Base-by-base conservation (phyloP, 2,888 invertebrate species). In the Eledona agricola region DNA sequence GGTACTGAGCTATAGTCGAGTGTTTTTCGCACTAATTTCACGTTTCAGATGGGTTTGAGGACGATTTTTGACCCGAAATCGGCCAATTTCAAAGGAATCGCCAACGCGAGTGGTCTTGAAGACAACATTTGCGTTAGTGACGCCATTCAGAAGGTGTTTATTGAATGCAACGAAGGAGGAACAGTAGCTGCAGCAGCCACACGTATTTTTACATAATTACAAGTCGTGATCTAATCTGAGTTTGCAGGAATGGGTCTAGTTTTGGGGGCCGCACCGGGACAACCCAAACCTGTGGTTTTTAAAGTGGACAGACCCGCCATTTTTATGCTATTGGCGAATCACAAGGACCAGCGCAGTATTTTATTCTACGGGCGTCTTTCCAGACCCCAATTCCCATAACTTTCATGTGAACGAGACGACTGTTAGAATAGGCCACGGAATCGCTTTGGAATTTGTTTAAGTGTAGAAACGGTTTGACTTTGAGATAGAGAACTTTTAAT, bases 141-240 rank as follows among this genome's bases (percentile, higher is more conserved):
- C 66, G 86, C 87, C 1, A 72, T 90, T 1, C 93, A 93, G 69
- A 92, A 92, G 71, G 87, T 90, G 0, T 89, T 87, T 65, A 86
- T 93, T 62, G 88, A 89, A 66, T 88, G 93, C 0, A 88, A 90
- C 71, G 93, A 93, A 70, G 87, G 90, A 66, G 93, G 93, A 0
- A 88, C 89, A 1, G 91, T 90, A 66, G 88, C 89, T 0, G 86
- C 90, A 13, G 89, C 90, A 1, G 90, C 88, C 4, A 89, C 90
- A 37, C 88, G 90, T 89, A 77, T 79, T 81, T 75, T 4, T 7
- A n/a, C 9, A 5, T n/a, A 25, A 25, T 25, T 25, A 6, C 25
- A n/a, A 9, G 3, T 12, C 6, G 3, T 26, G n/a, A 19, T 5
- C 20, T 26, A 11, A 28, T 29, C 10, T 12, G 10, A 11, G 4